Evolutionary conservation across 2,113 vertebrate species (phyloP).

Genomic region (Archilochus colubris): DNA sequence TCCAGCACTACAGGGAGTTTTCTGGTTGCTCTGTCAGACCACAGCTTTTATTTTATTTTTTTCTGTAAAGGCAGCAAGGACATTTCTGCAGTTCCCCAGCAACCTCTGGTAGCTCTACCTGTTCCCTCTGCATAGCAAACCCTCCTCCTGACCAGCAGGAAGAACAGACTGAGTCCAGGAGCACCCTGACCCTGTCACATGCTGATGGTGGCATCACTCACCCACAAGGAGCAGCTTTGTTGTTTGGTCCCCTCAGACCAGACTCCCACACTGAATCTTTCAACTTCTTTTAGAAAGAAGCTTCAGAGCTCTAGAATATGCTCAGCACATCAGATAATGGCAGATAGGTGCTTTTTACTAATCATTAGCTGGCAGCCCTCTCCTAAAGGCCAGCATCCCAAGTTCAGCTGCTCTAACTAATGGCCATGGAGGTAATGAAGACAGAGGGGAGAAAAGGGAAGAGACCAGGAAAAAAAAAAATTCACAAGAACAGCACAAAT

Average conservation of each 20-base stretch:
- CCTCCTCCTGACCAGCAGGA: background rate
- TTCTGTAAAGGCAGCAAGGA: background rate
- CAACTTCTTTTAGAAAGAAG: conserved; percentile 9
- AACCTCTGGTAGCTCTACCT: background rate
- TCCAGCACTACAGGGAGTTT: background rate
- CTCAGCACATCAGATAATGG: conserved; percentile 47
- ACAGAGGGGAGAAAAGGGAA: conserved; percentile 55
- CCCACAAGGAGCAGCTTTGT: background rate
- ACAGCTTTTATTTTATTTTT: background rate
- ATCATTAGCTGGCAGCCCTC: conserved; percentile 51
- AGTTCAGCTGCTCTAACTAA: conserved; percentile 52
- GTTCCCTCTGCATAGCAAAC: background rate
- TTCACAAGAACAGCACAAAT: conserved; percentile 51
- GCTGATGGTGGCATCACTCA: background rate
- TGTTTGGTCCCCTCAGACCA: background rate
- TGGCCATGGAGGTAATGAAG: conserved; percentile 58
- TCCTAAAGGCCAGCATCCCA: conserved; percentile 54
- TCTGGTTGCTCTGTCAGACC: background rate
- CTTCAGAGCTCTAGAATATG: conserved; percentile 25
- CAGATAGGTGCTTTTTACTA: conserved; percentile 61
- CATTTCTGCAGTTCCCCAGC: background rate
- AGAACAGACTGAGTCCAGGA: background rate
- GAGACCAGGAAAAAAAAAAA: conserved; percentile 26
- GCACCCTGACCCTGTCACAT: background rate
- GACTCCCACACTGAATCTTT: background rate